Base-by-base conservation (phyloP, 2,113 vertebrate species). In the Hemicordylus capensis region DNA sequence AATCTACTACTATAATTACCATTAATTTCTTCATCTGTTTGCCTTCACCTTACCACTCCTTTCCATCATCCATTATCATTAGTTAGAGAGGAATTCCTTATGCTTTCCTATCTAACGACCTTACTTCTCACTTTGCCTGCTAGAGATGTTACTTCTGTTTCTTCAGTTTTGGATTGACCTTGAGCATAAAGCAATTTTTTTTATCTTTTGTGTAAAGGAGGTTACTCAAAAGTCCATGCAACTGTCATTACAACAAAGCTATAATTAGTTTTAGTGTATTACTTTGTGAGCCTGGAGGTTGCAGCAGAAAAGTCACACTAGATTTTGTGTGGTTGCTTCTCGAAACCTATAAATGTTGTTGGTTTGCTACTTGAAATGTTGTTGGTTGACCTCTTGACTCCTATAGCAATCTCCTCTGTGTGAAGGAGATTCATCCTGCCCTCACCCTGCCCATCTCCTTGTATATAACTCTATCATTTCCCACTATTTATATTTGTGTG, bases 91-190 rank as follows among this genome's bases (percentile, higher is more conserved):
- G 59, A 31, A 10, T 80, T 75, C 39, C 63, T 88, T 82, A n/a
- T 84, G 74, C 69, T 80, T 85, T 7, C 34, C 51, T 14, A 10
- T 44, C 11, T 22, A 28, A 79, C 10, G 1, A 91, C 44, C 64
- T 8, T 66, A 0, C 0, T 51, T 31, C 66, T 67, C 46, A 64
- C 20, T 58, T 76, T 88, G 73, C 81, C 48, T 86, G 56, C 66
- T 79, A 76, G 37, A 91, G 81, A 34, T 72, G 70, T 76, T 81
- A 79, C 87, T 80, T 82, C 2, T 0, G 70, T 92, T 87, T 4
- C 0, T 85, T 24, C 56, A 87, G 85, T 58, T 80, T 76, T 26
- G 9, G 20, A 24, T 24, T 19, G 7, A n/a, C 61, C 80, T 92
- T 88, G 54, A 46, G 67, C 88, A 15, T 59, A 7, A 78, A 81